These are phyloP conservation scores for Trypoxylon attenuatum DNA, from an alignment of 2,888 invertebrate genomes.

Conservation along the genomic window DNA sequence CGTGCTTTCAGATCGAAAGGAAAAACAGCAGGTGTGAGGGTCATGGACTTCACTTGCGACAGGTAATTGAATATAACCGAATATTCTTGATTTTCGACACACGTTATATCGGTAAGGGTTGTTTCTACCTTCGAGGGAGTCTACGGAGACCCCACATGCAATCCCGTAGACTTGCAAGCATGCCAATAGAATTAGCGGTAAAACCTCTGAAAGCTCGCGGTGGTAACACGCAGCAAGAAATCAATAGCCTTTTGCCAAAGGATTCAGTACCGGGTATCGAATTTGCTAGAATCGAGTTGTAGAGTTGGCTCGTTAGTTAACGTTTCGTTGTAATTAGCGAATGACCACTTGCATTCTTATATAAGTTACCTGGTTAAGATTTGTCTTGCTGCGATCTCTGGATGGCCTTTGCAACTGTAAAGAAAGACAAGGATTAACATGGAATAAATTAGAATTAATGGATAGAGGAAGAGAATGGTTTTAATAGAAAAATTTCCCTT, in stretches of 20 bases:
- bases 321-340: constrained; percentile 15
- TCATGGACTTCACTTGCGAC: constrained; percentile 77
- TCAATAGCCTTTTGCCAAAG: neutral
- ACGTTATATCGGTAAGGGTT: too few relatives aligned
- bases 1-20: constrained; percentile 57
- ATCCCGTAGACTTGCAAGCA: neutral
- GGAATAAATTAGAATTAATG: too few relatives aligned
- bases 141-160: neutral
- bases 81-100: neutral
- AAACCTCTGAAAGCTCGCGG: neutral
- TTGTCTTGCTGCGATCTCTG: neutral
- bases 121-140: too few relatives aligned
- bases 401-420: too few relatives aligned
- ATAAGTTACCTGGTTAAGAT: constrained; percentile 22
- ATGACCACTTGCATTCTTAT: constrained; percentile 23
- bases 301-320: neutral
- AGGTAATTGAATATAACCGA: constrained; percentile 81
- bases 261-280: constrained; percentile 4
- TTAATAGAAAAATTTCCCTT: too few relatives aligned
- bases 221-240: neutral
- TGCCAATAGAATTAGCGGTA: neutral
- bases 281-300: neutral
- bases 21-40: constrained; percentile 51
- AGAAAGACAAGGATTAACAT: too few relatives aligned
- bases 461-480: too few relatives aligned